These are phyloP conservation scores for Tachuris rubrigastra DNA, from an alignment of 2,113 vertebrate species.

Conservation along the genomic window DNA sequence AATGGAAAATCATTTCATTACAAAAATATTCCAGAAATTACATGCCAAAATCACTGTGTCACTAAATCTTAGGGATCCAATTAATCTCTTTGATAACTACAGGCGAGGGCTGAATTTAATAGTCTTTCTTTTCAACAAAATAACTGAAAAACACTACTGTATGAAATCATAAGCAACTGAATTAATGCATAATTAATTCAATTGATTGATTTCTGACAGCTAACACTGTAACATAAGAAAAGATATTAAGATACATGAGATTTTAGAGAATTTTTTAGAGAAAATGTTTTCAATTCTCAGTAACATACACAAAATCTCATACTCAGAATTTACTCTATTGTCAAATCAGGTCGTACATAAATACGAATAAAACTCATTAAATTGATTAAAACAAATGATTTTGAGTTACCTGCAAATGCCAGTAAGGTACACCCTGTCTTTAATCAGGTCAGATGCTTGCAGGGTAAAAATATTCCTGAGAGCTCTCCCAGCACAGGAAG, in stretches of 20 bases:
- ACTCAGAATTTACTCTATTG: not conserved
- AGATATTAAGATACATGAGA: not conserved
- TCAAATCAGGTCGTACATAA: not conserved
- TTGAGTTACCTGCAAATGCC: slow-evolving; percentile 84
- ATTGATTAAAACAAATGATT: not conserved
- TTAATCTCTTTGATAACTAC: not conserved
- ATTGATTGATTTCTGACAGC: not conserved
- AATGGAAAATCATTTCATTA: not conserved
- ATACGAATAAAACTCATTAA: not conserved
- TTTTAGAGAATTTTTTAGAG: not conserved
- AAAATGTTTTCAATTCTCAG: not conserved
- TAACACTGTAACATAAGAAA: not conserved
- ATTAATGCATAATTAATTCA: not conserved
- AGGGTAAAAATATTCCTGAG: slow-evolving; percentile 91
- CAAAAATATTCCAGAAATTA: not conserved
- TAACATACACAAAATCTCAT: not conserved
- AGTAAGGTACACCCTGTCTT: slow-evolving; percentile 93
- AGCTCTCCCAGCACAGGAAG: slow-evolving; percentile 89
- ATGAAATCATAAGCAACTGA: not conserved
- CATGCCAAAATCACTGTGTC: not conserved
- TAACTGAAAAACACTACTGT: not conserved
- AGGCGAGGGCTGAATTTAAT: not conserved
- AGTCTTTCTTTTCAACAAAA: not conserved
- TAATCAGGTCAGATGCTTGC: slow-evolving; percentile 92
- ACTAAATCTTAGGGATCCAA: not conserved